Base-by-base conservation (phyloP, 2,797 vertebrate species). In the Coregonus suidteri region DNA sequence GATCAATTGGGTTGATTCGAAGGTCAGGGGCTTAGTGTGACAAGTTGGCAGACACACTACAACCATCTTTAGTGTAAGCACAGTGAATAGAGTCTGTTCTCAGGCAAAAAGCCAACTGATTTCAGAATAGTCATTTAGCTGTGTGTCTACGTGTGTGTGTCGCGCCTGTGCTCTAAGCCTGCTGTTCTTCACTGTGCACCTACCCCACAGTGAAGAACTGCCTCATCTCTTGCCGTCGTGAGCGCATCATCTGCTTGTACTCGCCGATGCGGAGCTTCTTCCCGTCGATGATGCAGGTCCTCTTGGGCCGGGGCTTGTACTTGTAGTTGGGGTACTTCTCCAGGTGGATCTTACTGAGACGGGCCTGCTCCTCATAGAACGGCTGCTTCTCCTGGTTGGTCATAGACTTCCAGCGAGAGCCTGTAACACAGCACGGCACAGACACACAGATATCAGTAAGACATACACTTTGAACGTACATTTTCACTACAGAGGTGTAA, bases 241-340 rank as follows among this genome's bases (percentile, higher is more conserved):
- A 98, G 86, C 98, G 96, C 98, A 99, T 99, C 93, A 99, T 95
- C 87, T 99, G 98, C 90, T 99, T 99, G 93, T 99, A 99, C 88
- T 99, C 98, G 67, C 98, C 97, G 59, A 99, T 99, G 75, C 98
- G 97, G 73, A 99, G 94, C 83, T 99, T 99, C 90, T 99, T 99
- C 31, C 98, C 98, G 18, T 99, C 98, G 47, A 99, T 99, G 71
- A 99, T 99, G 94, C 98, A 99, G 90, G 98, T 99, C 88, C 98
- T 97, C 88, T 99, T 99, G 79, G 98, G 98, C 89, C 98, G 95
- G 9, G 98, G 98, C 91, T 99, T 99, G 94, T 99, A 99, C 92
- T 99, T 99, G 94, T 99, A 99, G 94, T 99, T 99, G 34, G 98
- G 98, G 83, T 99, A 99, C 92, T 99, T 99, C 94, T 99, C 98